These are phyloP conservation scores for Gambusia holbrooki DNA, from an alignment of 2,113 vertebrate genomes.

Conservation along the genomic window DNA sequence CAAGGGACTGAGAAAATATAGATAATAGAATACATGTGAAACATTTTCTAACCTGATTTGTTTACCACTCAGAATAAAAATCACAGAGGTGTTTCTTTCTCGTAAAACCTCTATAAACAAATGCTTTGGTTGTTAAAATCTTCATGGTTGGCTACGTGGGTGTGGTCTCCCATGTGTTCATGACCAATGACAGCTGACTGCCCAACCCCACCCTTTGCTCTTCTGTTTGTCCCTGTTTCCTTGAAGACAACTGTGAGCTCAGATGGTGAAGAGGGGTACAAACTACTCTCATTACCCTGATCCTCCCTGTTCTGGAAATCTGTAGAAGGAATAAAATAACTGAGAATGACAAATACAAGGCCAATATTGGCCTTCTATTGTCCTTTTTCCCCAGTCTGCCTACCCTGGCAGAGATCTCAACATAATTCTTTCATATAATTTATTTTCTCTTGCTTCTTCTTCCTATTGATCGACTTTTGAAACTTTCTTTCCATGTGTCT, in stretches of 20 bases:
- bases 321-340: constrained; percentile 4
- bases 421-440: neutral
- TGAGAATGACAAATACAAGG: neutral
- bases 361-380: neutral
- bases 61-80: neutral
- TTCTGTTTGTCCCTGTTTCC: constrained; percentile 28
- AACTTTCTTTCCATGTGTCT: neutral
- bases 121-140: constrained; percentile 6
- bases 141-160: constrained; percentile 41
- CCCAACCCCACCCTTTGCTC: constrained; percentile 22
- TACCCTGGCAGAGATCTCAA: neutral
- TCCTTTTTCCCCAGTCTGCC: neutral
- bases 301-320: constrained; percentile 27
- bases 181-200: constrained; percentile 38
- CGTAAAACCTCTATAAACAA: neutral
- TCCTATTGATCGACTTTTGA: constrained; percentile 1
- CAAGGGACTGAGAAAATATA: constrained; percentile 13
- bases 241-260: constrained; percentile 60
- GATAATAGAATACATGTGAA: neutral
- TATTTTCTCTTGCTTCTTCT: neutral
- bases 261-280: constrained; percentile 70
- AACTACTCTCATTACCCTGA: constrained; percentile 61
- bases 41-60: neutral
- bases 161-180: constrained; percentile 51
- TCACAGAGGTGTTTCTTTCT: neutral